Percentiles rank a stretch among this genome's conserved stretches.
phyloP scores from a whole-genome alignment of 2,888 invertebrate species.

The Trichogramma evanescens region DNA sequence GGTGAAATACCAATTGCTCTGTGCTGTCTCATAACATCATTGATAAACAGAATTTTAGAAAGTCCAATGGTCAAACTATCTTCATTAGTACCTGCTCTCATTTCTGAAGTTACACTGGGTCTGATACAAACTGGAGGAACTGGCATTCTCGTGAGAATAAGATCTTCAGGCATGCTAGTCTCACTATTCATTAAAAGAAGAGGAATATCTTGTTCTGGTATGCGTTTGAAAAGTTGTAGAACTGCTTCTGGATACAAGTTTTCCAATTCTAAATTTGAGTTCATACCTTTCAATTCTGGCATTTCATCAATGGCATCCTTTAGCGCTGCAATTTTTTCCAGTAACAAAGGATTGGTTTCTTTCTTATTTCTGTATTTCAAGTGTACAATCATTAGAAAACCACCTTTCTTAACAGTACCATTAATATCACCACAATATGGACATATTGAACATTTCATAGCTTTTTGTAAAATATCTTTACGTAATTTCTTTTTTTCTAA shows the following conservation, averaged over 20 bases:
- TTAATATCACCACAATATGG: slow-evolving; percentile 77
- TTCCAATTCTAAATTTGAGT: slow-evolving; percentile 83
- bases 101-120: slow-evolving; percentile 91
- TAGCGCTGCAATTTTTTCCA: slow-evolving; percentile 46
- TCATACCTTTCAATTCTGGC: slow-evolving; percentile 76
- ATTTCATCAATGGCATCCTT: slow-evolving; percentile 75
- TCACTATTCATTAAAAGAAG: slow-evolving; percentile 55
- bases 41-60: slow-evolving; percentile 89
- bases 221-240: slow-evolving; percentile 51
- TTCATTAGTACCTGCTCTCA: slow-evolving; percentile 92
- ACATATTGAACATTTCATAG: slow-evolving; percentile 80
- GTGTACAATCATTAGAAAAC: slow-evolving; percentile 84
- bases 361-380: slow-evolving; percentile 78
- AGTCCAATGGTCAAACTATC: slow-evolving; percentile 96
- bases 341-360: slow-evolving; percentile 58
- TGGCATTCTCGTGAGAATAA: slow-evolving; percentile 84
- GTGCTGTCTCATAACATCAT: slow-evolving; percentile 86
- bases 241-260: slow-evolving; percentile 78
- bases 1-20: slow-evolving; percentile 82
- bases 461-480: slow-evolving; percentile 75
- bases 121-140: slow-evolving; percentile 97
- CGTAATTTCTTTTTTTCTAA: slow-evolving; percentile 78
- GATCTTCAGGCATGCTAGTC: slow-evolving; percentile 70
- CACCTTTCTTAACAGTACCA: slow-evolving; percentile 88
- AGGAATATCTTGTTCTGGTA: slow-evolving; percentile 56